These are phyloP conservation scores for Acarapis woodi DNA, from an alignment of 1,140 invertebrate genomes.

Conservation along the genomic window DNA sequence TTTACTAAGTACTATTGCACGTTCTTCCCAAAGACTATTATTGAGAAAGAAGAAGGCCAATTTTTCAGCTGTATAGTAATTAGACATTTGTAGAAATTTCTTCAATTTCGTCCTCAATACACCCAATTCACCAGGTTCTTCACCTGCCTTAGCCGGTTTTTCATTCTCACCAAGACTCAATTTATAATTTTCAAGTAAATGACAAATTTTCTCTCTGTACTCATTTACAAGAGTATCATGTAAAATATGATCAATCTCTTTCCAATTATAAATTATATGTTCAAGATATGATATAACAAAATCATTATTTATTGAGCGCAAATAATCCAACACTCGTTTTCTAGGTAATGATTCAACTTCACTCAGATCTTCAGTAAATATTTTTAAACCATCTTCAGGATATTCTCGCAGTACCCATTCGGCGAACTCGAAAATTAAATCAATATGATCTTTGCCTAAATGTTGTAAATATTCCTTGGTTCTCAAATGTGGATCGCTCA, in stretches of 20 bases:
- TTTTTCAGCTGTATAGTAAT: constrained; percentile 54
- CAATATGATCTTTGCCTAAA: constrained; percentile 51
- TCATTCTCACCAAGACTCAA: constrained; percentile 15
- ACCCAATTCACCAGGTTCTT: constrained; percentile 26
- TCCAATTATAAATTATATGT: constrained; percentile 65
- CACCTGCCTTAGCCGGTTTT: constrained; percentile 24
- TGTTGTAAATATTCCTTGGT: constrained; percentile 76
- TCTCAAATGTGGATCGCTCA: constrained; percentile 40
- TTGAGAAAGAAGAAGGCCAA: constrained; percentile 58
- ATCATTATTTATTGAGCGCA: constrained; percentile 42
- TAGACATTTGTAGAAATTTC: constrained; percentile 49
- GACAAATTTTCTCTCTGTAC: constrained; percentile 33
- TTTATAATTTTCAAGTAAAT: constrained; percentile 10
- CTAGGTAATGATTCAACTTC: constrained; percentile 60
- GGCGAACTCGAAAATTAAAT: constrained; percentile 78
- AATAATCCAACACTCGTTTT: constrained; percentile 56
- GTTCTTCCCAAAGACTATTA: constrained; percentile 59
- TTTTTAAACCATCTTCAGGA: constrained; percentile 66
- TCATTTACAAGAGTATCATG: constrained; percentile 69
- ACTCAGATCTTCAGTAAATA: constrained; percentile 67
- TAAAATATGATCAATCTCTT: constrained; percentile 50
- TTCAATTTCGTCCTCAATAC: constrained; percentile 42
- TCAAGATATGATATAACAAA: constrained; percentile 75
- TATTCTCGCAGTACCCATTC: constrained; percentile 58
- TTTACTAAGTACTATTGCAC: constrained; percentile 63